Evolutionary conservation across 2,113 vertebrate species (phyloP).

Genomic region (Uria lomvia): DNA sequence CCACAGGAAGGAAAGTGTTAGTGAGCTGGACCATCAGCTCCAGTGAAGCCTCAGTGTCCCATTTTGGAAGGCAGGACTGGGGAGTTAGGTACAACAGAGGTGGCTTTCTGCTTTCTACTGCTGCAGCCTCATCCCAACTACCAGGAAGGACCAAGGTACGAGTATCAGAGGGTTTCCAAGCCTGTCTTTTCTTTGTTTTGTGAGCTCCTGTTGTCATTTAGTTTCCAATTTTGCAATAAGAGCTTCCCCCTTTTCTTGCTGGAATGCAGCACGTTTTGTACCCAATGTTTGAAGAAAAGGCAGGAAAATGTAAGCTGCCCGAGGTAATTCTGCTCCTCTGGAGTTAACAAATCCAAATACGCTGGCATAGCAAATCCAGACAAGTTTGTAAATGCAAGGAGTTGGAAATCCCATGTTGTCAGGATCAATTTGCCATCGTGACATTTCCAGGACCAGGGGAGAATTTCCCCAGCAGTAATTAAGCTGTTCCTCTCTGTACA

Average conservation of each 20-base stretch:
- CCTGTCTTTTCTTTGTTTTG: background rate
- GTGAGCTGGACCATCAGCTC: background rate
- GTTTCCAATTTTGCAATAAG: background rate
- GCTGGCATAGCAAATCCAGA: background rate
- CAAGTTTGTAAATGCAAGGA: background rate
- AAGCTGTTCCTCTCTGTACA: background rate
- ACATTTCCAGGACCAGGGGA: background rate
- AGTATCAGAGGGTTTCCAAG: background rate
- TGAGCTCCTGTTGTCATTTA: background rate
- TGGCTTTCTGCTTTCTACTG: background rate
- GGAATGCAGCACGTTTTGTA: background rate
- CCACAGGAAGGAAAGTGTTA: background rate
- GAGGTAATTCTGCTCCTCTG: background rate
- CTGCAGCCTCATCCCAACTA: background rate
- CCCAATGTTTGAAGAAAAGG: background rate
- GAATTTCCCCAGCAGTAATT: background rate
- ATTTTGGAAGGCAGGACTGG: background rate
- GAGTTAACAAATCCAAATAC: background rate
- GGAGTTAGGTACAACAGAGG: background rate
- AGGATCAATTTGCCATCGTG: background rate
- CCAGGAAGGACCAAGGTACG: background rate
- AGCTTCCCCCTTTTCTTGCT: background rate
- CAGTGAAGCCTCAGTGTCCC: background rate
- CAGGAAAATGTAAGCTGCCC: background rate
- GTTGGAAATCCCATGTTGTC: background rate